Conservation (phyloP, 2,888 invertebrate species). For the Augochlorella aurata region DNA sequence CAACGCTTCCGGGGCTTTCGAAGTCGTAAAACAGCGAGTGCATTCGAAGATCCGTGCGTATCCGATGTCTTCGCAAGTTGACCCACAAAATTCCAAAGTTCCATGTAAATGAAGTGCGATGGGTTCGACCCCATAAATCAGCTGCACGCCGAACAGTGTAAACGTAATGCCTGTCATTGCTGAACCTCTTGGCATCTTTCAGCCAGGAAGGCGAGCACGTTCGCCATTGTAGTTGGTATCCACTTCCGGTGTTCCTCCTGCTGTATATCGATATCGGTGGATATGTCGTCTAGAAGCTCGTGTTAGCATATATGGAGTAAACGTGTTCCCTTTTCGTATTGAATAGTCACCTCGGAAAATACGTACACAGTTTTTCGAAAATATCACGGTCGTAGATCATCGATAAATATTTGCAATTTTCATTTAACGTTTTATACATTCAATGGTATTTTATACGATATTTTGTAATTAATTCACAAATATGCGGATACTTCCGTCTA, state of each 20-base stretch:
- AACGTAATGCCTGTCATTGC: conserved; percentile 38
- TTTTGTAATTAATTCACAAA: too few relatives aligned
- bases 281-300: conserved; percentile 15
- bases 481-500: too few relatives aligned
- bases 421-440: too few relatives aligned
- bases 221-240: conserved; percentile 41
- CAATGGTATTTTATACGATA: too few relatives aligned
- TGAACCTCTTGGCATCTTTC: conserved; percentile 6
- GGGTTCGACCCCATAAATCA: conserved; percentile 27
- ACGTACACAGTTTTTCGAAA: not conserved
- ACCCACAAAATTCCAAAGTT: not conserved
- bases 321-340: not conserved
- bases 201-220: conserved; percentile 40
- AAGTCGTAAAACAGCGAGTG: not conserved
- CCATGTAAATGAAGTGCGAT: conserved; percentile 5
- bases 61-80: not conserved
- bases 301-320: not conserved
- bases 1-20: not conserved
- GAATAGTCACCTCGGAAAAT: not conserved
- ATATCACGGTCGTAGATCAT: not conserved
- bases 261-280: conserved; percentile 35
- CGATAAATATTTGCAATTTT: not conserved
- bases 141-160: conserved; percentile 2
- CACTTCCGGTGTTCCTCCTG: conserved; percentile 43
- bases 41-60: not conserved